Conservation (phyloP, 2,113 vertebrate species). For the Chiloscyllium plagiosum region DNA sequence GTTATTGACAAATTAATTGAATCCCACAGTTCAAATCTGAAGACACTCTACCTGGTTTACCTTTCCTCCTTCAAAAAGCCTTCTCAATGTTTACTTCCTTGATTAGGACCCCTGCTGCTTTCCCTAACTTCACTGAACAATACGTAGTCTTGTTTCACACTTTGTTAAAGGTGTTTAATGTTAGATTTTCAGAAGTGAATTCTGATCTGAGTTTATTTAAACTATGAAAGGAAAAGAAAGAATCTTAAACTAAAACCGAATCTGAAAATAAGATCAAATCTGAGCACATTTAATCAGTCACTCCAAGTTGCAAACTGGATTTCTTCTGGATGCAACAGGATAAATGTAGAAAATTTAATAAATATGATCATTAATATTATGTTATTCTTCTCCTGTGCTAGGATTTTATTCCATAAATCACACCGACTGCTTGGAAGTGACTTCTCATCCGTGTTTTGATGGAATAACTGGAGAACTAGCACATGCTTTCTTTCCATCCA, state of each 20-base stretch:
- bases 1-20: background rate
- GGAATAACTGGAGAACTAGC: conserved; percentile 90
- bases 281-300: background rate
- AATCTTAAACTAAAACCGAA: background rate
- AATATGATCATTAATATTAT: background rate
- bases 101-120: background rate
- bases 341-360: background rate
- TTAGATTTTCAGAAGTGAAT: background rate
- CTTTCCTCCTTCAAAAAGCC: background rate
- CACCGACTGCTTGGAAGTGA: conserved; percentile 82
- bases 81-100: background rate
- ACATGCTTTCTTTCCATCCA: conserved; percentile 88
- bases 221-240: background rate
- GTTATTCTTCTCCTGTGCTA: conserved; percentile 45
- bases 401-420: conserved; percentile 92
- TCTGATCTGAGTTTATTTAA: background rate
- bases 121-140: background rate
- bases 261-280: background rate
- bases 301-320: background rate
- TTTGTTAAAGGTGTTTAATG: background rate
- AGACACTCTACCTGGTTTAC: background rate
- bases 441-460: conserved; percentile 90
- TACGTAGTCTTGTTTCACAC: too few relatives aligned
- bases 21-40: background rate
- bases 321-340: background rate